Evolutionary conservation across 2,888 invertebrate species (phyloP), one percentile per base, ranked within the genome.

Genomic region (Erebia ligea): DNA sequence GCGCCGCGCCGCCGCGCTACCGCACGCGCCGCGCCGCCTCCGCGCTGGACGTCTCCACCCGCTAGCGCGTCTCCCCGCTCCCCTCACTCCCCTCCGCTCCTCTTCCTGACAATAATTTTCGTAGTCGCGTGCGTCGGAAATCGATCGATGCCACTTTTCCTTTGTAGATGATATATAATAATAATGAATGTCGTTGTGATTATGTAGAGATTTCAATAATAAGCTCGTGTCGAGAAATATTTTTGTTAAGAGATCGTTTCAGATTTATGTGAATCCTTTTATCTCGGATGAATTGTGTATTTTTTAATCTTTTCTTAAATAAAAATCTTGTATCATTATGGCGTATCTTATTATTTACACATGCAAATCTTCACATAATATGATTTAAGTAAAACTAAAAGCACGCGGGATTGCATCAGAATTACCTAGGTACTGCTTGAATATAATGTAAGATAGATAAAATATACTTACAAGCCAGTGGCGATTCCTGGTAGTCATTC

Each of bases 41-140:
- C 48, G 69, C 70, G 73, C 72, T 69, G 67, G 76, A 75, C 66
- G 67, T 65, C 19, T 65, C 66, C 67, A 69, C 58, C 48, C 71
- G 65, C 5, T 74, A 61, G 69, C 57, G 45, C 19, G 58, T 54
- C 34, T 52, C 62, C 66, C 48, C 2, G n/a, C 5, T 67, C 61
- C 61, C 69, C 34, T 69, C 68, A 11, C 65, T 70, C n/a, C 50
- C 68, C 76, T 59, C 70, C 66, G 50, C 15, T 56, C 71, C 69
- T 69, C 70, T 71, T 73, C 74, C 79, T 79, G 90, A 90, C 90
- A 90, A 90, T 90, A 90, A 90, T 89, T 87, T 87, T 86, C 73
- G 84, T 87, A 88, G 85, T 79, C 75, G 77, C 78, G 73, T 68
- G 59, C 68, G 66, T 72, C 68, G 67, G 64, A 63, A 65, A 65